Evolutionary conservation across 2,888 invertebrate species (phyloP), one percentile per base, ranked within the genome.

Genomic region (Podabrus alpinus): DNA sequence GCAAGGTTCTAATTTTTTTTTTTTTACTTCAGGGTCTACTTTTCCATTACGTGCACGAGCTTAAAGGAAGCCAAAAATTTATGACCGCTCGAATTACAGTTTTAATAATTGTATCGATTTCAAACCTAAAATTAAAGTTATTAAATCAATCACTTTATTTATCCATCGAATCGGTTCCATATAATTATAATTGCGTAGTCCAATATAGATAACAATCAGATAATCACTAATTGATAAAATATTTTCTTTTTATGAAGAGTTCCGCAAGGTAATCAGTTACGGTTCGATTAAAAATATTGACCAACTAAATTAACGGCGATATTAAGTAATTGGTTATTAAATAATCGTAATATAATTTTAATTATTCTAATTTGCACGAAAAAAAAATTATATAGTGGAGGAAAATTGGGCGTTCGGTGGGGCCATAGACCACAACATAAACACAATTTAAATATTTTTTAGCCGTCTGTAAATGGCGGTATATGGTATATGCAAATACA

Each of bases 241-340:
- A 45, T 45, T 45, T 45, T 45, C 45, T 45, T 45, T 45, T 45
- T 45, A 45, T 45, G 17, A 17, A 9, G n/a, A 64, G 19, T 64
- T 64, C 62, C 62, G 62, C 62, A 19, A 64, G 62, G 19, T 64
- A 64, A 64, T 64, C 62, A 64, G 62, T 19, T 64, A 13, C 62
- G 62, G 45, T 45, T 64, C 21, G 21, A 64, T 19, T 21, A 64
- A 13, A 64, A 17, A 64, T 11, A 64, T 64, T 64, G 62, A 64
- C 62, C 21, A 64, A 64, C 21, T 64, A 45, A 45, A 64, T 64
- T 64, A 64, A 64, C 21, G n/a, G n/a, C 62, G 1, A 2, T 16
- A 64, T 64, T 64, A 64, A 64, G 62, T 64, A 64, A 64, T 64
- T 64, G 19, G 62, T 64, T 64, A 64, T 64, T 64, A 64, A 64